Evolutionary conservation across 2,888 invertebrate genomes (phyloP), one percentile per base, ranked within the genome.

Genomic region (Sinelater perroti): DNA sequence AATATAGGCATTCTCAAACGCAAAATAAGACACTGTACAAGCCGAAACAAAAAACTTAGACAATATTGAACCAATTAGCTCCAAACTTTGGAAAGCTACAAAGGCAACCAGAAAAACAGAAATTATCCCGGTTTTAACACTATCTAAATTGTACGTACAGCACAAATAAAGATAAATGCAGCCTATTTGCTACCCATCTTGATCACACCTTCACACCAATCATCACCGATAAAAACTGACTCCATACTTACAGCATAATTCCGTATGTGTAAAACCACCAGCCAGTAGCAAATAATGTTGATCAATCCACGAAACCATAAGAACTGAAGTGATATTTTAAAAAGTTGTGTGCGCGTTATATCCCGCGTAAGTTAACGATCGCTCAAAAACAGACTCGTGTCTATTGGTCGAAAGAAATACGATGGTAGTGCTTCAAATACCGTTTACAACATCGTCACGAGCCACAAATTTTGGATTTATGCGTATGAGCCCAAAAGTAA

Each of bases 121-220:
- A 35, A 8, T 35, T 6, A 35, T 35, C 17, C 38, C 2, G 13
- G 20, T 20, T 8, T 8, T 38, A 18, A 38, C 2, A 18, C 8
- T n/a, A 6, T 2, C 16, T 20, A 11, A 20, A 38, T 38, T 17
- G 3, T 20, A 38, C 17, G 6, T 16, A 38, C 20, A 38, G 17
- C 16, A 17, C 18, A 6, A 20, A 17, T 13, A 20, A 38, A 38
- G 38, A 38, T 4, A 38, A 38, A 38, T 38, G 38, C 10, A 38
- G 13, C 38, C 13, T 38, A 16, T 38, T 38, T 17, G 17, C 38
- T 20, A 13, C 8, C 2, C 38, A 38, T 20, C 38, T 38, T 17
- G 38, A 17, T 18, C 16, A 2, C 13, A 20, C 20, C 5, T 38
- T 38, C 10, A 38, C 18, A 8, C 38, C 38, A 5, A 38, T 20